Conservation (phyloP, 2,113 vertebrate genomes). For the Macroglossus sobrinus region DNA sequence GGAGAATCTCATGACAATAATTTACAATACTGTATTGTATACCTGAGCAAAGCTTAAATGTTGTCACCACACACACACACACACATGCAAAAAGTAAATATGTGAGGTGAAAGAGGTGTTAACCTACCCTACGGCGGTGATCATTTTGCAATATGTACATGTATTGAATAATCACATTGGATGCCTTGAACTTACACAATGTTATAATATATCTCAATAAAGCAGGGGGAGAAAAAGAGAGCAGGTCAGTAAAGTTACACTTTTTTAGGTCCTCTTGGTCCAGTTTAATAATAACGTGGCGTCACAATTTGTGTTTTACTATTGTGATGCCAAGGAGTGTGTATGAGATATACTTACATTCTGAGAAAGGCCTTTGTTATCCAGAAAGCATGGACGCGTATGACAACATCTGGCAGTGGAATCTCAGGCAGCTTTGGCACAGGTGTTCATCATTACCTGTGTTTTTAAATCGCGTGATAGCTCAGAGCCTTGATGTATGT, state of each 20-base stretch:
- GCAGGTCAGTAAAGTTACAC: background rate
- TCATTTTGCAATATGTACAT: background rate
- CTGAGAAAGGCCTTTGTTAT: background rate
- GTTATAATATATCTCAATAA: background rate
- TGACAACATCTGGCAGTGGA: fast-evolving
- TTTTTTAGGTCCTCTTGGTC: background rate
- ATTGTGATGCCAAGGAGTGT: background rate
- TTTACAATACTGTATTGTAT: background rate
- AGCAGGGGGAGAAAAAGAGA: fast-evolving
- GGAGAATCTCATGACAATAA: background rate
- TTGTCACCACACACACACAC: background rate
- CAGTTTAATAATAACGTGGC: background rate
- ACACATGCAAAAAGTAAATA: background rate
- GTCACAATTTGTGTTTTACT: background rate
- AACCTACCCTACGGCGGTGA: background rate
- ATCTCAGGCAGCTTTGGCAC: background rate
- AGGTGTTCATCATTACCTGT: too few relatives aligned
- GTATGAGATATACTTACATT: background rate
- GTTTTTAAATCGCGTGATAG: background rate
- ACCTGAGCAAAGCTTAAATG: background rate
- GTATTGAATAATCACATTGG: too few relatives aligned
- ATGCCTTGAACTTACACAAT: too few relatives aligned
- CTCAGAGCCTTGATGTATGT: background rate
- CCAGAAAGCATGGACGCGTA: background rate
- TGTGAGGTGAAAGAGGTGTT: background rate